Conservation (phyloP, 53 echinoderm and acorn worm species). For the Apostichopus leukothele region DNA sequence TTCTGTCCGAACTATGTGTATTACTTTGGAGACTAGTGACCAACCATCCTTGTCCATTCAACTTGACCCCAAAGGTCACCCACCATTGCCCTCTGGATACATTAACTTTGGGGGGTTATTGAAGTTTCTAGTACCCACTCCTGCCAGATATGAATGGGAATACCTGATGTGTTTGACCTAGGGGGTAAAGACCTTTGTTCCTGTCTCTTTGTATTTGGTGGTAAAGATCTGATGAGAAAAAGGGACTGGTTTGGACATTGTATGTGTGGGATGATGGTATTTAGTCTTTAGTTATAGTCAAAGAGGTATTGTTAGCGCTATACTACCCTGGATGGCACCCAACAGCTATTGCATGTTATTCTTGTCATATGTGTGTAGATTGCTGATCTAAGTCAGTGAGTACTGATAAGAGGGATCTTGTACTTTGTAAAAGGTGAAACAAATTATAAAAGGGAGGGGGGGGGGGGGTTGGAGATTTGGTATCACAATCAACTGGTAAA, state of each 20-base stretch:
- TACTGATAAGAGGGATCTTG: no score
- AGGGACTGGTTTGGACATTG: not conserved
- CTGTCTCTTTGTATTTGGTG: conserved; percentile 2
- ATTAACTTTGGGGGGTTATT: not conserved
- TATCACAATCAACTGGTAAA: no score
- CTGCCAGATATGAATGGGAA: not conserved
- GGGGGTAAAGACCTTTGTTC: conserved; percentile 19
- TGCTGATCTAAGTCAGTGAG: no score
- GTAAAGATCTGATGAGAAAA: conserved; percentile 12
- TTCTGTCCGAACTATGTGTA: no score
- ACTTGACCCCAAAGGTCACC: not conserved
- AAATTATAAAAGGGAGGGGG: no score
- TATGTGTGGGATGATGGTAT: not conserved
- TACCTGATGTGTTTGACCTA: conserved; percentile 15
- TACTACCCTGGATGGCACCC: not conserved
- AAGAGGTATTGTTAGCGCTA: no score
- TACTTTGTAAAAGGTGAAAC: no score
- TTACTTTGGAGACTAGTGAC: not conserved
- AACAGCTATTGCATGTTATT: not conserved
- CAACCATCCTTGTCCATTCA: not conserved
- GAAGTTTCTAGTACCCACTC: not conserved
- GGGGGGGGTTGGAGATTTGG: no score
- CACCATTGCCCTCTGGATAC: not conserved
- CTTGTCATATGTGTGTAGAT: not conserved
- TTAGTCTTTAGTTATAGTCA: not conserved